These are phyloP conservation scores for Panzeria rudis DNA, from an alignment of 2,888 invertebrate genomes.

Conservation along the genomic window DNA sequence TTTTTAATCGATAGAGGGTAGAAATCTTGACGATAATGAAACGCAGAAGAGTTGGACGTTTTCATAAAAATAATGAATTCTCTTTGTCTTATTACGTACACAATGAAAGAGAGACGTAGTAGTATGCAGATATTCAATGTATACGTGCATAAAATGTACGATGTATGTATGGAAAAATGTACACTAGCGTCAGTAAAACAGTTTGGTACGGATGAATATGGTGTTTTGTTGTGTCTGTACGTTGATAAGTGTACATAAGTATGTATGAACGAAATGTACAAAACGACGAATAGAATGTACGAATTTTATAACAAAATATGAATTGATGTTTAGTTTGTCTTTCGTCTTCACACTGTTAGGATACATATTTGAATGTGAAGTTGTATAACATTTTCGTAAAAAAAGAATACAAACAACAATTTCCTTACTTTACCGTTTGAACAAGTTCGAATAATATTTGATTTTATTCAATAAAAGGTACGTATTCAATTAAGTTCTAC, in stretches of 20 bases:
- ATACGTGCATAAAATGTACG: slow-evolving; percentile 36
- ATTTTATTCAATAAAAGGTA: background rate
- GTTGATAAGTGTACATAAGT: background rate
- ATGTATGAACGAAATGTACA: slow-evolving; percentile 55
- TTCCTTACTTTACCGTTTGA: background rate
- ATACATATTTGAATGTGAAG: background rate
- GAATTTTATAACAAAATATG: slow-evolving; percentile 5
- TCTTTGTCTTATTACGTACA: background rate
- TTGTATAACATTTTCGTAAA: background rate
- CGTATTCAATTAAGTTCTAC: background rate
- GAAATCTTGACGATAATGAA: background rate
- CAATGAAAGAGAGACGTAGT: background rate
- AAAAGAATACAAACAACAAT: background rate
- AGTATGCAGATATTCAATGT: background rate
- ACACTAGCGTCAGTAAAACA: no score
- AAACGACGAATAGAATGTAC: slow-evolving; percentile 49
- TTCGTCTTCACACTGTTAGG: background rate
- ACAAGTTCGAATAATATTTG: background rate
- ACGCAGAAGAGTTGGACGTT: background rate
- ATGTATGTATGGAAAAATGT: slow-evolving; percentile 3
- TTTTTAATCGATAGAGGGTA: background rate
- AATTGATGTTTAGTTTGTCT: slow-evolving; percentile 42
- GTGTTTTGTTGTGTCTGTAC: slow-evolving; percentile 14
- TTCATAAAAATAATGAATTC: slow-evolving; percentile 54
- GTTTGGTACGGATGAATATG: no score